These are phyloP conservation scores for Perdita meconis DNA, from an alignment of 2,888 invertebrate genomes.

Conservation along the genomic window DNA sequence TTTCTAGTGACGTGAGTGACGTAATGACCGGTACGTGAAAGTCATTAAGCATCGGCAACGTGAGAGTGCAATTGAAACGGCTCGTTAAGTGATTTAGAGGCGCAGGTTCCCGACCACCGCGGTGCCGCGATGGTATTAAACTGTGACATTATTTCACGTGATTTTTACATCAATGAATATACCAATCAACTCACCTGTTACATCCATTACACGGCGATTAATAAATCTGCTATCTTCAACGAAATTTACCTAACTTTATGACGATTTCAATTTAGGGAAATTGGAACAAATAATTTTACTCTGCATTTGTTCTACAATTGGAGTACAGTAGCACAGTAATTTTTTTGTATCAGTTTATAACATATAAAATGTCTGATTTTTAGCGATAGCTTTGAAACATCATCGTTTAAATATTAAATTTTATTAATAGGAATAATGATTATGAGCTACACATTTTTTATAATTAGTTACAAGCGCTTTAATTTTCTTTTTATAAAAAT, in stretches of 20 bases:
- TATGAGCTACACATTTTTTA: no score
- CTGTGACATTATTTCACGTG: not conserved
- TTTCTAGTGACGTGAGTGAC: conserved; percentile 64
- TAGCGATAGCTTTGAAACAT: no score
- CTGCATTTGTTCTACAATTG: no score
- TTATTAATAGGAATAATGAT: no score
- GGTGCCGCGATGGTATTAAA: conserved; percentile 13
- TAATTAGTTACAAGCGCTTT: no score
- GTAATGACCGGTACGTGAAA: conserved; percentile 67
- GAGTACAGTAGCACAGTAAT: no score
- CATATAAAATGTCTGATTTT: no score
- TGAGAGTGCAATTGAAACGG: conserved; percentile 69
- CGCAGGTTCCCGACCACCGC: conserved; percentile 50
- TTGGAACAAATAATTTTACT: no score
- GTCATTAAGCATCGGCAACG: conserved; percentile 65
- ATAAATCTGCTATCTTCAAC: not conserved
- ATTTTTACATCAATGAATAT: not conserved
- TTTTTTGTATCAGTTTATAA: no score
- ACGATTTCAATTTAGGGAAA: not conserved
- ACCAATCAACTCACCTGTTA: not conserved
- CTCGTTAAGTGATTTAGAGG: conserved; percentile 63
- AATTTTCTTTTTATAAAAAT: no score
- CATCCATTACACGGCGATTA: not conserved
- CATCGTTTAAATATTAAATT: no score
- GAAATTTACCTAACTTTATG: not conserved